Evolutionary conservation across 2,797 vertebrate species (phyloP), one percentile per base, ranked within the genome.

Genomic region (Hapalemur alaotrensis): DNA sequence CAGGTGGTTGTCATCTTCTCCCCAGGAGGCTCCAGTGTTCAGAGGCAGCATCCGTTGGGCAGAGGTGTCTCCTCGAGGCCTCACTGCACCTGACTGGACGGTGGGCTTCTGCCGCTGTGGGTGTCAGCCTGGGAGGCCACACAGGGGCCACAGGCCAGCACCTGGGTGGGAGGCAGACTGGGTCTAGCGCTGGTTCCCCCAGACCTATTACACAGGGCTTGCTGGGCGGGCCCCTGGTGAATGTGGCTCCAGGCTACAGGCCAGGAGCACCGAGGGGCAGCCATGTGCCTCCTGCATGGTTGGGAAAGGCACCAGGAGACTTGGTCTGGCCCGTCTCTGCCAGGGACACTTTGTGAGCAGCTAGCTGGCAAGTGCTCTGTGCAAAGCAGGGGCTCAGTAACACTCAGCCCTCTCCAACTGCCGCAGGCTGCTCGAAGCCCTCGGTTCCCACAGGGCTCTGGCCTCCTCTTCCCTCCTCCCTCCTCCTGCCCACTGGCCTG

Each of bases 341-440:
- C 5, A 7, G 17, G 3, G 15, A 43, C 18, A 1, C 0, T 9
- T 52, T 61, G 32, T 18, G 30, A 76, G 28, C 52, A 12, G n/a
- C 57, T 38, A 41, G 25, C 69, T 65, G 38, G 35, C 50, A 13
- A 52, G 14, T 17, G 25, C 43, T 57, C 57, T 5, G 1, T 22
- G 30, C 5, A 1, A 2, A 61, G 17, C 22, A 7, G 23, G 43
- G 43, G 6, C 25, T 57, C 4, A 0, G 9, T 15, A 41, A 30
- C 43, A 11, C 46, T 75, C 10, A 10, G 61, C 57, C 63, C 67
- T 25, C 17, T 46, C 41, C 4, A 23, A 10, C 38, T 57, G 4
- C 61, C 1, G 0, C 30, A 28, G 46, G 63, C 50, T n/a, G 4
- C 52, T 17, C 6, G 28, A 38, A 28, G 30, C 72, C 46, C 32